These are phyloP conservation scores for Leptopilina boulardi DNA, from an alignment of 1,140 invertebrate genomes.

Conservation along the genomic window DNA sequence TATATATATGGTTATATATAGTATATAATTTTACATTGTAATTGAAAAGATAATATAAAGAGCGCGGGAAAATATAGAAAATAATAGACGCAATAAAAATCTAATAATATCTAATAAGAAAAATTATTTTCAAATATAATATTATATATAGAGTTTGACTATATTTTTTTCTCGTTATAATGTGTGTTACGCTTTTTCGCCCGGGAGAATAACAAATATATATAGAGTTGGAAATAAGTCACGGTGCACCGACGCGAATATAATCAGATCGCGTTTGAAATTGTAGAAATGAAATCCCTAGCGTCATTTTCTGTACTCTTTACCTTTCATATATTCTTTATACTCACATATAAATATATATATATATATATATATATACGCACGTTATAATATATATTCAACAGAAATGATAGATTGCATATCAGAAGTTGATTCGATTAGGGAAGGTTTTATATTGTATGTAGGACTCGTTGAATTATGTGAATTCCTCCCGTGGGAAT, in stretches of 20 bases:
- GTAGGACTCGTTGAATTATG: not conserved
- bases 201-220: slow-evolving; percentile 10
- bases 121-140: no score
- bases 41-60: no score
- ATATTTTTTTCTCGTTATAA: not conserved
- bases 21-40: no score
- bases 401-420: slow-evolving; percentile 2
- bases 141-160: not conserved
- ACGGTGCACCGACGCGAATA: slow-evolving; percentile 26
- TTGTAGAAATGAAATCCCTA: not conserved
- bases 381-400: not conserved
- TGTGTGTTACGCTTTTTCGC: not conserved
- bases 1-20: not conserved
- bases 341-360: no score
- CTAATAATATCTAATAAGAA: not conserved
- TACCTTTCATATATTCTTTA: slow-evolving; percentile 8
- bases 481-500: not conserved
- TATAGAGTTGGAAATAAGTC: slow-evolving; percentile 24
- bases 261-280: slow-evolving; percentile 12
- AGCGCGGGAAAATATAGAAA: no score
- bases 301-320: not conserved
- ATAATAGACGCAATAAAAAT: no score
- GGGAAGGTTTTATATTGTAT: not conserved
- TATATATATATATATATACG: no score
- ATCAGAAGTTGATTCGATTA: slow-evolving; percentile 13